Conservation (phyloP, 2,888 invertebrate genomes). For the Stenichneumon culpator region DNA sequence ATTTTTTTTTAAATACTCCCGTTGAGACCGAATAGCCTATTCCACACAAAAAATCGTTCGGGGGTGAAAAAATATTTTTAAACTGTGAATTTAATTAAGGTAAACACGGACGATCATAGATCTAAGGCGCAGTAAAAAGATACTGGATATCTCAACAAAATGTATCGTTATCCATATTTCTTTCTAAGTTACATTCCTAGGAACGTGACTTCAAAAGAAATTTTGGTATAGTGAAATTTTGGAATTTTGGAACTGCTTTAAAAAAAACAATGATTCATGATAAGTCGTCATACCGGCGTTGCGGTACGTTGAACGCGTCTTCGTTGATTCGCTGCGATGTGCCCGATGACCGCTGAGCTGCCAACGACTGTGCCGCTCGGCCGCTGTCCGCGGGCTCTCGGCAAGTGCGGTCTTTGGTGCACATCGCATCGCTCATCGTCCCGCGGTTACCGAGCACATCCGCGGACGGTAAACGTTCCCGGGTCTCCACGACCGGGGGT, state of each 20-base stretch:
- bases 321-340: not conserved
- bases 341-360: not conserved
- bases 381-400: not conserved
- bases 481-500: slow-evolving; percentile 47
- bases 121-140: too few relatives aligned
- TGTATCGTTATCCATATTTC: too few relatives aligned
- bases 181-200: not conserved
- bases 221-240: too few relatives aligned
- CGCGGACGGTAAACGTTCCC: slow-evolving; percentile 49
- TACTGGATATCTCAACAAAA: too few relatives aligned
- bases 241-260: too few relatives aligned
- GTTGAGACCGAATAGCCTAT: not conserved
- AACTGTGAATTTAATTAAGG: too few relatives aligned
- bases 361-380: slow-evolving; percentile 8
- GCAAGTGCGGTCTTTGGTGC: slow-evolving; percentile 2
- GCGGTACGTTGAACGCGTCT: not conserved
- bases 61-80: not conserved
- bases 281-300: not conserved
- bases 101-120: too few relatives aligned
- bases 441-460: slow-evolving; percentile 6
- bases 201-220: too few relatives aligned
- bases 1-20: not conserved
- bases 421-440: slow-evolving; percentile 7
- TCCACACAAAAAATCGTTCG: not conserved
- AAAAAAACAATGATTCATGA: not conserved